Evolutionary conservation across 2,113 vertebrate genomes (phyloP), one percentile per base, ranked within the genome.

Genomic region (Dermatemys mawii): DNA sequence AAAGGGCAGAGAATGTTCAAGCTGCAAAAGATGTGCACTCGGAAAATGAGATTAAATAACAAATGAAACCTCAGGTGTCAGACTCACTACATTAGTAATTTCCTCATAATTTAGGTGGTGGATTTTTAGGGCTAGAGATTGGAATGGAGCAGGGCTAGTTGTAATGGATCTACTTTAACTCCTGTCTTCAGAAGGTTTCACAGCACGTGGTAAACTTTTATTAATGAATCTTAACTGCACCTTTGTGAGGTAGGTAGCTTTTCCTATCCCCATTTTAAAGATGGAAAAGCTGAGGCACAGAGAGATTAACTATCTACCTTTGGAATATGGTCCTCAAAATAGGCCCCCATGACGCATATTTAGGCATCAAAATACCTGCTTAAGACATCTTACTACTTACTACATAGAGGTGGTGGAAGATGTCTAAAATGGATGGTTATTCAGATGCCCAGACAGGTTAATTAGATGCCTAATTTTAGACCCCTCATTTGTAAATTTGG

Each of bases 1-100:
- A 79, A 97, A 97, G 78, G 54, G 86, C 82, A 93, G 88, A 81
- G 84, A 95, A 73, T 86, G 80, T 90, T 84, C 46, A 73, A 80
- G 84, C 86, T 67, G 26, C 48, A 57, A 90, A 92, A 83, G 88
- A 44, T 63, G 86, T 87, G 87, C 53, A 27, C 57, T 93, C 85
- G 83, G 81, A 75, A 93, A 88, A 88, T 60, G 49, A 81, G 35
- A 55, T 86, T 17, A 93, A 90, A 82, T 91, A 76, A 96, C 91
- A 83, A 29, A 86, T 57, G 93, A 83, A 53, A 57, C 73, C 84
- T 87, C 3, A 1, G 32, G 55, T 78, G 21, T 89, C 27, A 55
- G 4, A 82, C 8, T 94, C 83, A 48, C 73, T 73, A 46, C 78
- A 73, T 1, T 80, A 44, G 26, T 41, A 73, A 81, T 60, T 91